Evolutionary conservation across 2,797 vertebrate species (phyloP), one percentile per base, ranked within the genome.

Genomic region (Simalia tracyae): DNA sequence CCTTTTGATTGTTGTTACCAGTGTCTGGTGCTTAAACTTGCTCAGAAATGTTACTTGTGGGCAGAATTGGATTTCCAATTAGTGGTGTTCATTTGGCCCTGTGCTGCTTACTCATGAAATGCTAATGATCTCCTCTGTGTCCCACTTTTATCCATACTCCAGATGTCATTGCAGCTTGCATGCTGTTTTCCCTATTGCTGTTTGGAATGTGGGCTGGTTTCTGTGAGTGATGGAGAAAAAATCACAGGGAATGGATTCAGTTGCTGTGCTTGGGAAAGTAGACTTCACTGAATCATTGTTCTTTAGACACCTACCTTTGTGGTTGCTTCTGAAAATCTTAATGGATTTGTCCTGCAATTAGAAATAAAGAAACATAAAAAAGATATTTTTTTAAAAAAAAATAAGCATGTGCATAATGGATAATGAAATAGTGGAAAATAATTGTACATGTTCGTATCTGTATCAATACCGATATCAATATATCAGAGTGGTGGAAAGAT

Each of bases 31-130:
- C 93, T 94, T 89, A 96, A 95, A 95, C 86, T 91, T 93, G 85
- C 88, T 96, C 93, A 91, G 88, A 90, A 95, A 95, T 90, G 87
- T 96, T 93, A 95, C 92, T 96, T 96, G 95, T 92, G 89, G 59
- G 60, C 86, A 96, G 96, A 95, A 97, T 88, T 94, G 84, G 94
- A 96, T 94, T 97, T 95, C 92, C 93, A 95, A 89, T 96, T 96
- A 96, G 92, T 93, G 95, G 89, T 88, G 36, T 57, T 96, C 92
- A 92, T 92, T 94, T 95, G 93, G 84, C 94, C 66, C 93, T 94
- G 95, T 7, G 0, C 93, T 96, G 93, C 19, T 89, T 94, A 66
- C 88, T 96, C 95, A 87, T 93, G 91, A 96, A 95, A 87, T 54
- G 89, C 93, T 95, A 96, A 94, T 86, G 91, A 95, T 87, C 92